These are phyloP conservation scores for Ascidia mentula DNA, from an alignment of 23 tunicate species.

Conservation along the genomic window DNA sequence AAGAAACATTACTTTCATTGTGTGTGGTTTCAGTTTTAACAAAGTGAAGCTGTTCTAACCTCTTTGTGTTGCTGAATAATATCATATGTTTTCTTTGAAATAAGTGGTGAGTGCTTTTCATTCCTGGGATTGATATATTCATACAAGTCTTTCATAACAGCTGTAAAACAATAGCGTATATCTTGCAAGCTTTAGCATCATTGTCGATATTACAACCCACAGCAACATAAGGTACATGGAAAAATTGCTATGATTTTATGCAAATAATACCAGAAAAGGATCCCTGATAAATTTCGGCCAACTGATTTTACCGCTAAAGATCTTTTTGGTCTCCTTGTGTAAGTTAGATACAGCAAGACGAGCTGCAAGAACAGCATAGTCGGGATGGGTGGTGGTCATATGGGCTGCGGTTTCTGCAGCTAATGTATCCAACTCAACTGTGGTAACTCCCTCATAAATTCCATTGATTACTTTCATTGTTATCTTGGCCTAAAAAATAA, in stretches of 20 bases:
- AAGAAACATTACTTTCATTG: neutral
- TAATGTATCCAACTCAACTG: slow-evolving; percentile 87
- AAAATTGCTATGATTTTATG: neutral
- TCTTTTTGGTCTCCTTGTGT: slow-evolving; percentile 96
- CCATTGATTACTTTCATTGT: slow-evolving; percentile 97
- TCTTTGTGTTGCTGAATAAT: slow-evolving; percentile 87
- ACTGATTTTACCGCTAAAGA: slow-evolving; percentile 55
- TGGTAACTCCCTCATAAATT: slow-evolving; percentile 96
- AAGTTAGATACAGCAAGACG: slow-evolving; percentile 96
- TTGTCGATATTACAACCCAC: no score
- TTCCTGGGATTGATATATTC: slow-evolving; percentile 85
- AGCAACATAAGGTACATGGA: no score
- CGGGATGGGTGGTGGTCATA: slow-evolving; percentile 99
- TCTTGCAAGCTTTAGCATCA: no score
- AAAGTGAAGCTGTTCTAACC: no score
- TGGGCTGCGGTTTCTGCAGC: slow-evolving; percentile 99
- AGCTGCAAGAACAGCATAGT: slow-evolving; percentile 99
- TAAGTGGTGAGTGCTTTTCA: slow-evolving; percentile 76
- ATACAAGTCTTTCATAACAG: slow-evolving; percentile 82
- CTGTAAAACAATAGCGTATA: slow-evolving; percentile 45
- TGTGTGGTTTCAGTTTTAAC: neutral
- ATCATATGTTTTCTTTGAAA: slow-evolving; percentile 70
- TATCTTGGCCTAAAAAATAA: slow-evolving; percentile 90
- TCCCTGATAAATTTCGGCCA: neutral
- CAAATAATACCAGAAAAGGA: neutral